Evolutionary conservation across 2,888 invertebrate genomes (phyloP), one percentile per base, ranked within the genome.

Genomic region (Chymomyza fuscimana): DNA sequence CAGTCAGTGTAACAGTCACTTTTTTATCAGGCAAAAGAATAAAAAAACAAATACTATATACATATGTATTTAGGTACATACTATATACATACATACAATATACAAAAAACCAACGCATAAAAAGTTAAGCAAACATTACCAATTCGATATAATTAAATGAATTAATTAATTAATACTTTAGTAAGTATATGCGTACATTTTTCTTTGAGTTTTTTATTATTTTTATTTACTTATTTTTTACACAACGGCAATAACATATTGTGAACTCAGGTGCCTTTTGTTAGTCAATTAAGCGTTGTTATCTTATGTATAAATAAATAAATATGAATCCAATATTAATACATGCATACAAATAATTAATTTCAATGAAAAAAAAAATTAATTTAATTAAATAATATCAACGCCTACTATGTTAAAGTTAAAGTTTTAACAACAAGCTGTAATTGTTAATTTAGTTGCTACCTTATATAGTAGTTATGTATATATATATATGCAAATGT

Each of bases 251-350:
- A 81, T 75, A 85, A 87, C 83, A 83, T 46, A 46, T 76, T 82
- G 86, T 86, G 83, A 90, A 90, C 90, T 90, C 90, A 90, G 90
- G 90, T 90, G 90, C 90, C 90, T 90, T 89, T 88, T 89, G 75
- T 77, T 90, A 90, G 90, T 89, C 89, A 89, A 77, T 86, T 90
- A 90, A 89, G 87, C 69, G 83, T 86, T 90, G 88, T 89, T 89
- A 88, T 86, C 78, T 86, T 86, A 86, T 84, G 79, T 80, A 84
- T 87, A 85, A 83, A 80, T 67, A 61, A 73, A 25, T 25, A 63
- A 70, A 54, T 65, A 56, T 68, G 66, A 67, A 74, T 70, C 68
- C 68, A 61, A 73, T 64, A 67, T 73, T 83, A 32, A 32, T 29
- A 16, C 2, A 40, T 60, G n/a, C 6, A 60, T 60, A 19, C 40